Conservation (phyloP, 2,797 vertebrate species). For the Parambassis ranga region DNA sequence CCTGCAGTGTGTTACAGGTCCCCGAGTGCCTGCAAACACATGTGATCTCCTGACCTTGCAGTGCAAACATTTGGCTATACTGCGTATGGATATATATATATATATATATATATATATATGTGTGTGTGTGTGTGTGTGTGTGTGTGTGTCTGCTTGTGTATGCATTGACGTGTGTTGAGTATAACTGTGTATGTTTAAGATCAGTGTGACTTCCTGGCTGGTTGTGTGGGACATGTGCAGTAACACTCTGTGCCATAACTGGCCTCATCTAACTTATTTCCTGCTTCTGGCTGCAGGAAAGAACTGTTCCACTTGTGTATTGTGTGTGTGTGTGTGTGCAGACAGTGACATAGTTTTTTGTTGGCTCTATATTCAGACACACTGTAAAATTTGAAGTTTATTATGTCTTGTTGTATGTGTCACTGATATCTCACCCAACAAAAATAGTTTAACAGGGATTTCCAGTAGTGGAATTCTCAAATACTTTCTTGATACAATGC, state of each 20-base stretch:
- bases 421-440: too few species aligned
- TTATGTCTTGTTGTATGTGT: too few species aligned
- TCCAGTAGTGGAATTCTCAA: too few species aligned
- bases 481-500: too few species aligned
- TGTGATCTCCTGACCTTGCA: slow-evolving; percentile 62
- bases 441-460: too few species aligned
- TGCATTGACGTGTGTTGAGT: slow-evolving; percentile 35
- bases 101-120: slow-evolving; percentile 1
- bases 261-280: slow-evolving; percentile 65
- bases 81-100: slow-evolving; percentile 3
- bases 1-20: slow-evolving; percentile 57
- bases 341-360: not conserved
- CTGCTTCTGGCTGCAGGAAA: slow-evolving; percentile 41
- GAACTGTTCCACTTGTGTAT: slow-evolving; percentile 25
- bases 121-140: not conserved
- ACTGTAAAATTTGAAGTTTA: too few species aligned
- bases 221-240: slow-evolving; percentile 51
- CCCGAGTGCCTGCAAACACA: slow-evolving; percentile 57
- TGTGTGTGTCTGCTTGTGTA: not conserved
- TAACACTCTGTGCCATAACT: slow-evolving; percentile 58
- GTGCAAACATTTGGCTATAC: slow-evolving; percentile 63
- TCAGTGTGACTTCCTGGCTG: slow-evolving; percentile 60
- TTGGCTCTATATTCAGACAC: not conserved
- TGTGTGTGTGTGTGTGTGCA: not conserved
- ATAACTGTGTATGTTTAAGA: slow-evolving; percentile 54